Evolutionary conservation across 1,140 invertebrate genomes (phyloP).

Genomic region (Eupristina koningsbergeri): DNA sequence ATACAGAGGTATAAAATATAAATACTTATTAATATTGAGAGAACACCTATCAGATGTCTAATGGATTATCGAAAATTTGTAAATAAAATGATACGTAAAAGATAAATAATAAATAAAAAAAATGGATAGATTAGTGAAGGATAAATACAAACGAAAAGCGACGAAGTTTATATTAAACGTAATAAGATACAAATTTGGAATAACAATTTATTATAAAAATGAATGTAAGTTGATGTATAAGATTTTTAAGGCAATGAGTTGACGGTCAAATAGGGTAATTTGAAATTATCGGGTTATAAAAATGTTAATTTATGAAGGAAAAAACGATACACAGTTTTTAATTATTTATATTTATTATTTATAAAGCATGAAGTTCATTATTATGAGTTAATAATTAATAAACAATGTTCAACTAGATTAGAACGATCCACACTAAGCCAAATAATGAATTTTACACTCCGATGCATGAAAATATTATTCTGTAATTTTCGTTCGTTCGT

Average conservation of each 20-base stretch:
- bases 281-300: too few species aligned
- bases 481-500: conserved; percentile 49
- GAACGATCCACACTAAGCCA: conserved; percentile 51
- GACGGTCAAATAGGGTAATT: background rate
- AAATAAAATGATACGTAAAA: conserved; percentile 55
- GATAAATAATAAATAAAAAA: conserved; percentile 22
- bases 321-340: conserved; percentile 49
- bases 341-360: conserved; percentile 65
- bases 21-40: conserved; percentile 48
- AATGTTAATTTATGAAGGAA: background rate
- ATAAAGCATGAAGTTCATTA: too few species aligned
- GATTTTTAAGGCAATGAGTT: conserved; percentile 64
- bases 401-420: conserved; percentile 55
- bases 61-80: conserved; percentile 61
- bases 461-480: conserved; percentile 58
- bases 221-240: conserved; percentile 72
- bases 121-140: conserved; percentile 6
- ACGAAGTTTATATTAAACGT: conserved; percentile 69
- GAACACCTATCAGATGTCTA: conserved; percentile 34
- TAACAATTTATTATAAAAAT: conserved; percentile 70
- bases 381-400: conserved; percentile 62
- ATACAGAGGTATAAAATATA: conserved; percentile 46
- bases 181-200: conserved; percentile 70
- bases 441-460: conserved; percentile 62
- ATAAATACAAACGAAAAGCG: conserved; percentile 49